Evolutionary conservation across 2,113 vertebrate species (phyloP), one percentile per base, ranked within the genome.

Genomic region (Brachyhypopomus gauderio): DNA sequence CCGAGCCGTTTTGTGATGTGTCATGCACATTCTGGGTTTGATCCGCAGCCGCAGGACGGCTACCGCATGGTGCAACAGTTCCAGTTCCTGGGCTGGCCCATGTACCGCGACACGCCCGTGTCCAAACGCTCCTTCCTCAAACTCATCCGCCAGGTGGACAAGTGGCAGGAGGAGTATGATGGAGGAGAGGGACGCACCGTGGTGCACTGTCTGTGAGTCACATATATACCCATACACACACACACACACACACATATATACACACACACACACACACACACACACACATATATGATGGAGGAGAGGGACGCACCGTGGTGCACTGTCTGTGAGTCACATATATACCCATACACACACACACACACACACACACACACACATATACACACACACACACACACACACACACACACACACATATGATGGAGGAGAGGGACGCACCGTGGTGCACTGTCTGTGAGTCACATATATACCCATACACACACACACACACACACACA

Each of bases 11-110:
- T 56, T 30, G 14, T 78, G 52, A 9, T 20, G 8, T 17, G 52
- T 48, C 7, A 20, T 17, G 25, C 45, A 3, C 3, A 8, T 58
- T 74, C 30, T 25, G 25, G 27, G 34, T 45, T 72, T 52, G 58
- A 20, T 8, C 70, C 36, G 0, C 85, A 97, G 96, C 96, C 96
- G 67, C 95, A 97, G 75, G 96, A 97, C 0, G 94, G 95, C 19
- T 96, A 96, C 83, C 92, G 96, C 69, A 96, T 96, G 95, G 96
- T 97, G 69, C 96, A 97, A 86, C 95, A 97, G 85, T 96, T 96
- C 91, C 96, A 97, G 91, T 97, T 96, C 87, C 90, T 97, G 87
- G 96, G 95, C 22, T 97, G 96, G 96, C 96, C 96, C 0, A 96
- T 95, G 95, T 96, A 96, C 88, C 91, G 95, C 70, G 96, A 97